Conservation (phyloP, 2,888 invertebrate genomes). For the Caradrina kadenii region DNA sequence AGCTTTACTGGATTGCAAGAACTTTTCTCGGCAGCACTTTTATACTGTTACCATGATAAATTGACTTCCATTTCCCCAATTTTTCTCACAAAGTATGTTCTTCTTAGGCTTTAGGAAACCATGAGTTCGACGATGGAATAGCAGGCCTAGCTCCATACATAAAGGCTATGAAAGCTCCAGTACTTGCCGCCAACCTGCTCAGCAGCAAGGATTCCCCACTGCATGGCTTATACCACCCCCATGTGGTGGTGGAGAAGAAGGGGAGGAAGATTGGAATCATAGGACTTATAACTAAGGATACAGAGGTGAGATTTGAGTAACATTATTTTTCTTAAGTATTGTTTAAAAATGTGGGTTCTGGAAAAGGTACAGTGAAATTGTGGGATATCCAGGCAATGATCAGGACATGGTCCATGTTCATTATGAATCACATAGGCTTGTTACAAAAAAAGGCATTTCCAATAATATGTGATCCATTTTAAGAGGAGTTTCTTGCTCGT, state of each 20-base stretch:
- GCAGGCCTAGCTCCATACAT: conserved; percentile 93
- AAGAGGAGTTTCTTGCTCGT: too few relatives aligned
- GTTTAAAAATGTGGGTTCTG: too few relatives aligned
- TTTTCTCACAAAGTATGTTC: neutral
- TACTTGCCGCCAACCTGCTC: conserved; percentile 94
- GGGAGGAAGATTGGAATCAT: conserved; percentile 94
- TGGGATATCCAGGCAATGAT: too few relatives aligned
- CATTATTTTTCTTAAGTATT: neutral
- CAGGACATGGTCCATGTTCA: too few relatives aligned
- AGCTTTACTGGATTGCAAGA: too few relatives aligned
- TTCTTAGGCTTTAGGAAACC: conserved; percentile 94
- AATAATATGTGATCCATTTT: too few relatives aligned
- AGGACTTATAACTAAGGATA: conserved; percentile 93
- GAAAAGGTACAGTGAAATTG: too few relatives aligned
- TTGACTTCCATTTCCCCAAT: too few relatives aligned
- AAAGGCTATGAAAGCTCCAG: conserved; percentile 91
- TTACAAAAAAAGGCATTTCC: too few relatives aligned
- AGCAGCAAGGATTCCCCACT: conserved; percentile 91
- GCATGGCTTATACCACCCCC: conserved; percentile 91
- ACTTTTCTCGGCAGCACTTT: too few relatives aligned
- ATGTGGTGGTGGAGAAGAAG: conserved; percentile 91
- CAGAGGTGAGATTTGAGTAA: conserved; percentile 85
- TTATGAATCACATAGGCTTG: too few relatives aligned
- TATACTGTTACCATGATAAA: too few relatives aligned
- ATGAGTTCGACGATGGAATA: conserved; percentile 95